Evolutionary conservation across 2,113 vertebrate genomes (phyloP).

Genomic region (Geococcyx californianus): DNA sequence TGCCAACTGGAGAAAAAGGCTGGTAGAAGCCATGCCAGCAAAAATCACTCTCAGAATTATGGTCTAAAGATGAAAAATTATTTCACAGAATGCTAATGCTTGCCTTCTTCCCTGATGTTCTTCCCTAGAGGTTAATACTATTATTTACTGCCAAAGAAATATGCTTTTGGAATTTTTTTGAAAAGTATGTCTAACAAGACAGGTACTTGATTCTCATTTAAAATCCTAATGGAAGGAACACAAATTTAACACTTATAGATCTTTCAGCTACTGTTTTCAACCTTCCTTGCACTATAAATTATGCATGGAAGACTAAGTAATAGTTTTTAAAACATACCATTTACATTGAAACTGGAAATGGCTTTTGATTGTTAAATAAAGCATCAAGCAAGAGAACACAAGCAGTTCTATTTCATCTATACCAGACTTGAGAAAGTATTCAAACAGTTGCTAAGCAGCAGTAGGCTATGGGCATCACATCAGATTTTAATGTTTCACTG

Average conservation of each 20-base stretch:
- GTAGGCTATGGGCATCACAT: background rate
- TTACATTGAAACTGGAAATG: background rate
- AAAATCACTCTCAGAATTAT: background rate
- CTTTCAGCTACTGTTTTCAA: background rate
- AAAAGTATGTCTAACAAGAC: background rate
- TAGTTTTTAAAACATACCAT: background rate
- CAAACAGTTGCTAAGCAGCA: slow-evolving; percentile 32
- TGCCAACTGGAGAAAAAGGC: background rate
- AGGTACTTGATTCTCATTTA: background rate
- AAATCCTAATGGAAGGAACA: background rate
- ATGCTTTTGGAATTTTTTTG: background rate
- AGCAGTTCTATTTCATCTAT: background rate
- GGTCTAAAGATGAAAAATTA: background rate
- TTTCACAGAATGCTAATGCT: background rate
- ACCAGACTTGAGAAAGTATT: background rate
- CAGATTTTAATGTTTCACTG: background rate
- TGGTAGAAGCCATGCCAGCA: background rate
- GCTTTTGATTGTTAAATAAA: background rate
- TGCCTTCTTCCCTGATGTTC: background rate
- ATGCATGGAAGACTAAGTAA: background rate
- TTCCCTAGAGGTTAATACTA: background rate
- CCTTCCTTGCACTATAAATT: background rate
- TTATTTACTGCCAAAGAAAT: background rate
- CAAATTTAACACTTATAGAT: background rate
- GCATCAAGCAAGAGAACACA: background rate